These are phyloP conservation scores for Watsonalla binaria DNA, from an alignment of 2,888 invertebrate genomes.

Conservation along the genomic window DNA sequence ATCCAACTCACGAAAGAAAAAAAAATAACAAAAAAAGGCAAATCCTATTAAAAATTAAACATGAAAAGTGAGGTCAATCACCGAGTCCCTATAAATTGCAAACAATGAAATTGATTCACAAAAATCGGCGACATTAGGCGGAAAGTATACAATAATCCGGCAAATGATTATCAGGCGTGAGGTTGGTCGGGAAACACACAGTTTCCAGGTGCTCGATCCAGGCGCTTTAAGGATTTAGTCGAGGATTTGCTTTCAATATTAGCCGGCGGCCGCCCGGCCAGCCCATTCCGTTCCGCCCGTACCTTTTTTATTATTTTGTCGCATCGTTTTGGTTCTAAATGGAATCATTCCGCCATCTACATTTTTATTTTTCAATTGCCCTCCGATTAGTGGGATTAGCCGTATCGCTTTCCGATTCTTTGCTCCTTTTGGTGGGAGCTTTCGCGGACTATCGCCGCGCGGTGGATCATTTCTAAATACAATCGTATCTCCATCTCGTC, in stretches of 20 bases:
- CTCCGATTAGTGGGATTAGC: constrained; percentile 78
- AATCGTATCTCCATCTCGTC: constrained; percentile 17
- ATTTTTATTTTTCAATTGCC: constrained; percentile 80
- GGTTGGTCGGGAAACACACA: constrained; percentile 57
- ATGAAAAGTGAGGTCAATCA: constrained; percentile 37
- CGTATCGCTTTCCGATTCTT: constrained; percentile 76
- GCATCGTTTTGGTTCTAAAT: constrained; percentile 78
- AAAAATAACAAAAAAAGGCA: neutral
- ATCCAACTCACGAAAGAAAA: neutral
- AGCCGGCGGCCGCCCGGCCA: constrained; percentile 67
- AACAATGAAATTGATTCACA: constrained; percentile 52
- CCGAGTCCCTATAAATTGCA: constrained; percentile 37
- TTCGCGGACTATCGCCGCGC: constrained; percentile 55
- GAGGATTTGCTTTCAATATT: constrained; percentile 80
- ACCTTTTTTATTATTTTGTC: constrained; percentile 78
- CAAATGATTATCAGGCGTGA: constrained; percentile 66
- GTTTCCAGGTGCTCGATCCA: constrained; percentile 76
- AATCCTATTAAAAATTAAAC: constrained; percentile 37
- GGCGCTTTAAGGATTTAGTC: constrained; percentile 78
- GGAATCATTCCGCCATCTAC: constrained; percentile 79
- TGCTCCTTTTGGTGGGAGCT: constrained; percentile 69
- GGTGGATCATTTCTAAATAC: constrained; percentile 37
- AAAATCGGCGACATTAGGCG: constrained; percentile 64
- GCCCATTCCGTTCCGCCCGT: constrained; percentile 63
- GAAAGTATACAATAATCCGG: constrained; percentile 73